phyloP scores from a whole-genome alignment of 2,888 invertebrate species.

The Chaetogeoica ovagalla region DNA sequence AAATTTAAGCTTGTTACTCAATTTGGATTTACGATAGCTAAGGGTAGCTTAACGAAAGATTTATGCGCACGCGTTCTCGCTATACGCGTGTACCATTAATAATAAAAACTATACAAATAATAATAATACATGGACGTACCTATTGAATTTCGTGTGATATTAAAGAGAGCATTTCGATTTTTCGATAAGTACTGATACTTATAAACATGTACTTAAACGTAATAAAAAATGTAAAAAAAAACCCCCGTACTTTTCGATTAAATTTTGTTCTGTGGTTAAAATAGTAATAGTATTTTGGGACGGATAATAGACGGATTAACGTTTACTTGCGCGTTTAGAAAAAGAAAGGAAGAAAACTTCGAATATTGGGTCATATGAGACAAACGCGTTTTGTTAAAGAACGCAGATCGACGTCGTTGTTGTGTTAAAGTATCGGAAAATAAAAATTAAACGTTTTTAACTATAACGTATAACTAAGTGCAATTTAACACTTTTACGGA shows the following conservation, averaged over 20 bases:
- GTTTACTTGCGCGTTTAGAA: no score
- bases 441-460: background rate
- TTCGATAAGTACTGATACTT: background rate
- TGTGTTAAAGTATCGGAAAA: no score
- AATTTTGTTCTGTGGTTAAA: background rate
- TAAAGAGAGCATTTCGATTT: constrained; percentile 15
- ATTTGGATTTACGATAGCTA: constrained; percentile 49
- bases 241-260: background rate
- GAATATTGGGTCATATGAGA: background rate
- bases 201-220: no score
- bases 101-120: constrained; percentile 15
- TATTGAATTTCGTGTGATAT: background rate
- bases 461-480: background rate
- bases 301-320: no score
- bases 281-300: background rate
- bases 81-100: constrained; percentile 28
- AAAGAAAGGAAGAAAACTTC: background rate
- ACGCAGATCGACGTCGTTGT: background rate
- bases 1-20: constrained; percentile 47
- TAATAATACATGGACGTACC: background rate
- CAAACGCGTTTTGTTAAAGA: background rate
- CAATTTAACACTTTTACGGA: background rate
- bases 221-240: background rate
- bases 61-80: constrained; percentile 24
- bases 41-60: constrained; percentile 43